Base-by-base conservation (phyloP, 2,113 vertebrate genomes). In the Corydoras maculifer region DNA sequence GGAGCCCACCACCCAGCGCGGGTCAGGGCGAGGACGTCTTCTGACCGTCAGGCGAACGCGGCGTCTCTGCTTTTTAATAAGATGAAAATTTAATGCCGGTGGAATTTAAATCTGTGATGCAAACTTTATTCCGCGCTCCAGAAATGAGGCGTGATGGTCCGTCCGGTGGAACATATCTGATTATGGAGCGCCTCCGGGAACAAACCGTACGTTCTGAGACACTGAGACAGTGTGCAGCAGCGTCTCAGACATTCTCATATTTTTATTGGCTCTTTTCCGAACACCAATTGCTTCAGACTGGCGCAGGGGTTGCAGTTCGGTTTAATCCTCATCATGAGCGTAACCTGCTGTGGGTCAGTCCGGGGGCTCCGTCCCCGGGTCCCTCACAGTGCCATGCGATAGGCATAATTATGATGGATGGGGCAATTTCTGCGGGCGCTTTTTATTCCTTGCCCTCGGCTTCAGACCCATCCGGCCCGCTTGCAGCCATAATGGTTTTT, bases 351-450 rank as follows among this genome's bases (percentile, higher is more conserved):
- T 49, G 69, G 72, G 65, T 72, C 72, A 75, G 61, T 59, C 53
- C 59, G 61, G 58, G 30, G 70, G 68, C 55, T 50, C 51, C 55
- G 51, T 62, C 72, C 62, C 53, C 15, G 2, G 4, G 49, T 58
- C 55, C 70, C 32, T 13, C 48, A 62, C 53, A 18, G 73, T 77
- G 77, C 68, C 82, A 81, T 78, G 84, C 85, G 32, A 82, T 81
- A 80, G 80, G 81, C 87, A 81, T 89, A 90, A 90, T 90, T 88
- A 88, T 90, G 87, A 89, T 85, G 84, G 89, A 90, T 90, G 81
- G 85, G 81, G 84, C 87, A 84, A 89, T 90, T 89, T 90, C 82
- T 80, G 81, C 68, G 77, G 81, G 84, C 78, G 18, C 78, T 81
- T 82, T 84, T 85, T 86, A 71, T 77, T 86, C 70, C 76, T 72